Percentiles rank a stretch among this genome's conserved stretches.
Conservation (phyloP, 2,797 vertebrate species). For the Peromyscus aztecus region DNA sequence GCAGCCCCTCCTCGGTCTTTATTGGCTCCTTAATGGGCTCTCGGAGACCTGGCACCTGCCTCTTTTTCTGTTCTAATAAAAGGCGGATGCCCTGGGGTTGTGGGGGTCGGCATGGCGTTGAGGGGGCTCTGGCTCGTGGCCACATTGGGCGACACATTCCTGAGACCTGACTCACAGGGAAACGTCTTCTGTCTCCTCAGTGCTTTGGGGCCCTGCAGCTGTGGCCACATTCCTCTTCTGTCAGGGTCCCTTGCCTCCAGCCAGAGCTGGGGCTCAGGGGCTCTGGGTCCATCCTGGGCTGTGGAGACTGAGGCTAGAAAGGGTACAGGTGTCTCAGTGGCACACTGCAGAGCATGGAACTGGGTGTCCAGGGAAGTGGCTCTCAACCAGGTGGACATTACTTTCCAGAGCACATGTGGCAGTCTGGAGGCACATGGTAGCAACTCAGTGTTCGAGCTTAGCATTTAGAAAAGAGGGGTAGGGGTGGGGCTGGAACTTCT, state of each 20-base stretch:
- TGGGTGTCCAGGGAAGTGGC: neutral
- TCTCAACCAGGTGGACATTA: neutral
- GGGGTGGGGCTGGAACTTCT: neutral
- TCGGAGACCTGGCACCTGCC: constrained; percentile 76
- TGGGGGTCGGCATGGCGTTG: neutral
- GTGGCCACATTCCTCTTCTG: constrained; percentile 65
- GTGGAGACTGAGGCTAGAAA: constrained; percentile 21
- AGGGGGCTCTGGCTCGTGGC: constrained; percentile 72
- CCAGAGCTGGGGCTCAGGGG: neutral
- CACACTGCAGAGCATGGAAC: fast-evolving
- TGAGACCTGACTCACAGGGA: constrained; percentile 80
- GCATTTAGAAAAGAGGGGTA: neutral
- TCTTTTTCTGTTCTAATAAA: constrained; percentile 81
- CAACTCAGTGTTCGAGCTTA: neutral
- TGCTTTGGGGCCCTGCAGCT: constrained; percentile 77
- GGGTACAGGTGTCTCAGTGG: neutral
- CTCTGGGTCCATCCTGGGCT: neutral
- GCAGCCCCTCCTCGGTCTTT: neutral
- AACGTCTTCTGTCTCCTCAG: constrained; percentile 78
- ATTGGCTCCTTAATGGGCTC: constrained; percentile 67
- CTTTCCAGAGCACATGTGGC: neutral
- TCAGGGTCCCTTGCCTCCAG: neutral
- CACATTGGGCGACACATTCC: constrained; percentile 82
- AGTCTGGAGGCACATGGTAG: neutral
- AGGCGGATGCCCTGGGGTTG: constrained; percentile 74